phyloP scores from a whole-genome alignment of 2,113 vertebrate species.

The Dascyllus trimaculatus region DNA sequence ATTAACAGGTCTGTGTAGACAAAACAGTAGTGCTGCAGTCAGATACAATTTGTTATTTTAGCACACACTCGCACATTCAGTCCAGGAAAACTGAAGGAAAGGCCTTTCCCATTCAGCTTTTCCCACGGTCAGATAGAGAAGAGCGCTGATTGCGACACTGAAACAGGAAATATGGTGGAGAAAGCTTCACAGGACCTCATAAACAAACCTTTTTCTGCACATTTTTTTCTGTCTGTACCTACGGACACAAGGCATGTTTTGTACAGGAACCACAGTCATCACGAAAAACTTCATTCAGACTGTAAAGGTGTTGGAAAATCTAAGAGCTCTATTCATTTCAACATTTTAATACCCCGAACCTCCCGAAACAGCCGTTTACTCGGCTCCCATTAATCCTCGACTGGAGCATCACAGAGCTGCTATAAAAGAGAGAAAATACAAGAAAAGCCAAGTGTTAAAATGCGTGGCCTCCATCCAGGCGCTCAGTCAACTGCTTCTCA shows the following conservation, averaged over 20 bases:
- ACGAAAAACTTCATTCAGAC: constrained; percentile 20
- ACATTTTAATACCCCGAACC: not conserved
- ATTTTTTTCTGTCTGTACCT: not conserved
- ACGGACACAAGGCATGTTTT: not conserved
- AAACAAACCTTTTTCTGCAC: constrained; percentile 19
- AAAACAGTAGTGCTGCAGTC: constrained; percentile 34
- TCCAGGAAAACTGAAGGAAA: constrained; percentile 76
- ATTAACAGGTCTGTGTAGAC: constrained; percentile 37
- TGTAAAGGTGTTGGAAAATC: not conserved
- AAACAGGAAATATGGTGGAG: constrained; percentile 54
- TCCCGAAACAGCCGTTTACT: constrained; percentile 20
- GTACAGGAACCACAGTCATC: not conserved
- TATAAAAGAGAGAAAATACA: constrained; percentile 35
- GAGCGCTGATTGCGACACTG: constrained; percentile 40
- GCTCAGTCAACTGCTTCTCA: constrained; percentile 32
- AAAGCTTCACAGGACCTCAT: constrained; percentile 25
- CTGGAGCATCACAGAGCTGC: constrained; percentile 16
- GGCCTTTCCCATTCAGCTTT: constrained; percentile 57
- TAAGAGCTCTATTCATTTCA: constrained; percentile 11
- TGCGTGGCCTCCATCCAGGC: constrained; percentile 47
- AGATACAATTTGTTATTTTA: constrained; percentile 59
- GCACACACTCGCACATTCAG: constrained; percentile 30
- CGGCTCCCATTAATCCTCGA: constrained; percentile 22
- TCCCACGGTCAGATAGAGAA: constrained; percentile 74
- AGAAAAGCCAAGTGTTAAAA: constrained; percentile 46